A percentile compares a stretch with the other conserved stretches of the same genome.
phyloP scores from a whole-genome alignment of 2,113 vertebrate species.

The Himantopus leucocephalus region DNA sequence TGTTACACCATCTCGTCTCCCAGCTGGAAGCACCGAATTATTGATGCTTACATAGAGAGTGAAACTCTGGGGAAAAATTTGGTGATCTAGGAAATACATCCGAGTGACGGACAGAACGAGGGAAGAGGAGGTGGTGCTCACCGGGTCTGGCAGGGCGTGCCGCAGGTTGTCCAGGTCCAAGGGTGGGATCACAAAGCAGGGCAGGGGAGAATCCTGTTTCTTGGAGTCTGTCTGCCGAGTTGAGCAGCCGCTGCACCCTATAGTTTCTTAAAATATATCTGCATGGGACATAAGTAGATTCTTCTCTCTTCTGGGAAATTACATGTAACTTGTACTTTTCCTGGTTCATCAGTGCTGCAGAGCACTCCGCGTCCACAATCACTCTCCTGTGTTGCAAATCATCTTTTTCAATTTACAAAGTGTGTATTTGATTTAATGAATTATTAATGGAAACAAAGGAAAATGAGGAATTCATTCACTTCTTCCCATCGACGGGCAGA shows the following conservation, averaged over 20 bases:
- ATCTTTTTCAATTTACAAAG: neutral
- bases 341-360: neutral
- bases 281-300: neutral
- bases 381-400: neutral
- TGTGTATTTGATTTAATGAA: conserved; percentile 25
- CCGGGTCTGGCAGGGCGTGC: neutral
- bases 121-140: neutral
- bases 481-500: neutral
- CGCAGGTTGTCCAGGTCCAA: neutral
- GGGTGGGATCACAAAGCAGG: neutral
- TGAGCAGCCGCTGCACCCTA: neutral
- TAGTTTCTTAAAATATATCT: neutral
- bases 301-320: neutral
- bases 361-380: neutral
- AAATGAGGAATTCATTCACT: neutral
- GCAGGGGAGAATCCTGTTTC: neutral
- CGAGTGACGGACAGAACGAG: neutral
- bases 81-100: neutral
- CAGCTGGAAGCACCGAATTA: neutral
- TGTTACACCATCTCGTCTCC: neutral
- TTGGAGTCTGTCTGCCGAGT: neutral
- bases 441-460: neutral
- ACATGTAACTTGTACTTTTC: neutral
- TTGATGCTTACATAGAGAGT: neutral
- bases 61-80: neutral